phyloP scores from a whole-genome alignment of 2,888 invertebrate genomes.

The Eilema caniola region DNA sequence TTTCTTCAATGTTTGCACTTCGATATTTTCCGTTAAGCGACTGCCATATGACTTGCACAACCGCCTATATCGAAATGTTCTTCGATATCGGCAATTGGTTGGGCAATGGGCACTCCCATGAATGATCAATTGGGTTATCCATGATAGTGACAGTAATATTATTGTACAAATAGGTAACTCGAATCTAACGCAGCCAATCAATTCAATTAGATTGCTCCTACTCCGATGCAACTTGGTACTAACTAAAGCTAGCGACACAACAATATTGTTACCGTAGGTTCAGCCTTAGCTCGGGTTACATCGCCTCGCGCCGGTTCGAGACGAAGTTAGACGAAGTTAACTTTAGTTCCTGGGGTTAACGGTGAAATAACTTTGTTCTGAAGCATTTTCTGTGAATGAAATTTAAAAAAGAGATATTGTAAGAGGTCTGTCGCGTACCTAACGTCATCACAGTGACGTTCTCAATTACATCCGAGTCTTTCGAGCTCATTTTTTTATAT shows the following conservation, averaged over 20 bases:
- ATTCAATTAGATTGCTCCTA: conserved; percentile 45
- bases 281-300: conserved; percentile 53
- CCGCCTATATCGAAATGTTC: too few species aligned
- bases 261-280: conserved; percentile 47
- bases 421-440: too few species aligned
- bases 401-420: not conserved
- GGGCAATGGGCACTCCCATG: too few species aligned
- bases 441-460: too few species aligned
- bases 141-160: too few species aligned
- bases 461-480: too few species aligned
- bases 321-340: conserved; percentile 23
- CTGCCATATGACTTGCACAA: too few species aligned
- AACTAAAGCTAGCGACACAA: conserved; percentile 53
- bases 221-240: conserved; percentile 44
- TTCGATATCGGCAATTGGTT: too few species aligned
- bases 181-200: conserved; percentile 42
- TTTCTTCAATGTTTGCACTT: too few species aligned
- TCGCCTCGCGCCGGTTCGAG: conserved; percentile 42
- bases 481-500: too few species aligned
- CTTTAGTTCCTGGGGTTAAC: not conserved
- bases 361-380: not conserved
- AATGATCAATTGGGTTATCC: too few species aligned
- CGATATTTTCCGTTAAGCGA: too few species aligned
- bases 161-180: conserved; percentile 23
- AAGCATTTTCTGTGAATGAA: not conserved